phyloP scores from a whole-genome alignment of 2,113 vertebrate species.

The Atractosteus spatula region DNA sequence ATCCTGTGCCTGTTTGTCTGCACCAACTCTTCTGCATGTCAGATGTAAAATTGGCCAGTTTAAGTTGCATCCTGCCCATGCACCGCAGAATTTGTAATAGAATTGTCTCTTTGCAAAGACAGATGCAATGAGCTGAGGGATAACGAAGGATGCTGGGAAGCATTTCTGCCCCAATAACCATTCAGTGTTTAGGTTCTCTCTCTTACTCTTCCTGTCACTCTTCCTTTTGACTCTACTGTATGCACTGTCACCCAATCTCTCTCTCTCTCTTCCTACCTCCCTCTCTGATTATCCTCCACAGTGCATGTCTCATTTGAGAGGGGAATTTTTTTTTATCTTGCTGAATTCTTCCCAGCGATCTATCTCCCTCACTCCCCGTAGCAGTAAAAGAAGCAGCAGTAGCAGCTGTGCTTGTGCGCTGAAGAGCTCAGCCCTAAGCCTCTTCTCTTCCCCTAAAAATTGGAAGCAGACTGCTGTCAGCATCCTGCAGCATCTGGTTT shows the following conservation, averaged over 20 bases:
- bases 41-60: no score
- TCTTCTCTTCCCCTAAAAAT: constrained; percentile 17
- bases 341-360: constrained; percentile 26
- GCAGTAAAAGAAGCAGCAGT: background rate
- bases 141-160: constrained; percentile 34
- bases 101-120: constrained; percentile 23
- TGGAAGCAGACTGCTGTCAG: constrained; percentile 31
- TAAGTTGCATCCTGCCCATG: no score
- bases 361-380: constrained; percentile 10
- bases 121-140: constrained; percentile 34
- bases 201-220: constrained; percentile 2
- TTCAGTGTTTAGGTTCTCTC: constrained; percentile 1
- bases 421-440: background rate
- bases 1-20: no score
- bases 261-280: constrained; percentile 7
- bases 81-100: no score
- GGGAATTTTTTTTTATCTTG: constrained; percentile 20
- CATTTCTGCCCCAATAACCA: constrained; percentile 47
- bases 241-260: constrained; percentile 5
- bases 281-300: constrained; percentile 29
- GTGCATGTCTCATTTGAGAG: constrained; percentile 22
- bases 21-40: no score
- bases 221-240: background rate
- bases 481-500: constrained; percentile 3
- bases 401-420: background rate